A percentile compares a stretch with the other conserved stretches of the same genome.
Conservation (phyloP, 2,797 vertebrate species). For the Propithecus perrieri region DNA sequence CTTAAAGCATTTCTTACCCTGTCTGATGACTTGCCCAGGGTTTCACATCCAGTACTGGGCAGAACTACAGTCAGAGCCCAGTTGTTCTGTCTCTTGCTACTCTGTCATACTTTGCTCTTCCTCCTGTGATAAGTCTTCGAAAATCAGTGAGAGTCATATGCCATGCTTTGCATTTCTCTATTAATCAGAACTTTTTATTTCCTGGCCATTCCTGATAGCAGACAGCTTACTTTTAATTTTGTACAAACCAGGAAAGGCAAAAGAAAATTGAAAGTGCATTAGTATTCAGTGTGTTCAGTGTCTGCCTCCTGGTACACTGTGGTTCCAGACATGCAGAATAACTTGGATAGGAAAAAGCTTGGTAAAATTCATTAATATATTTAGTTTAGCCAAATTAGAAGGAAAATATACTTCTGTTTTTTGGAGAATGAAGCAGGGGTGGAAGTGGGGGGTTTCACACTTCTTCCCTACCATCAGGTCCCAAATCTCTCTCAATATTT, state of each 20-base stretch:
- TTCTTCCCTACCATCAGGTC: neutral
- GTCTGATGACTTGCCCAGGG: neutral
- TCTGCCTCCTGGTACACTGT: neutral
- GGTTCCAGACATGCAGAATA: neutral
- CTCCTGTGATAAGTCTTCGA: neutral
- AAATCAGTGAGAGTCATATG: neutral
- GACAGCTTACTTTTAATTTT: slow-evolving; percentile 33
- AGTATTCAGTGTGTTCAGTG: neutral
- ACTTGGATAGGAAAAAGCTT: neutral
- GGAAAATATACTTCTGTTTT: neutral
- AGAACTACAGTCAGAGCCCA: neutral
- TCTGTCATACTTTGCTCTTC: neutral
- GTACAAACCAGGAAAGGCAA: neutral
- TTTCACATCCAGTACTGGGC: neutral
- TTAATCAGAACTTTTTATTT: neutral
- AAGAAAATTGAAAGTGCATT: slow-evolving; percentile 10
- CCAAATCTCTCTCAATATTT: neutral
- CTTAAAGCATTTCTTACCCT: neutral
- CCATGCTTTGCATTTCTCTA: neutral
- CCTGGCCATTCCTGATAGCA: neutral
- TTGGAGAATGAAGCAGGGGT: neutral
- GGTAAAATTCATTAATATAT: neutral
- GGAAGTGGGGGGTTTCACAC: neutral
- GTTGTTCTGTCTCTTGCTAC: rapidly evolving
- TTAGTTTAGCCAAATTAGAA: neutral